Evolutionary conservation across 2,888 invertebrate genomes (phyloP).

Genomic region (Drosophila maculinotata): DNA sequence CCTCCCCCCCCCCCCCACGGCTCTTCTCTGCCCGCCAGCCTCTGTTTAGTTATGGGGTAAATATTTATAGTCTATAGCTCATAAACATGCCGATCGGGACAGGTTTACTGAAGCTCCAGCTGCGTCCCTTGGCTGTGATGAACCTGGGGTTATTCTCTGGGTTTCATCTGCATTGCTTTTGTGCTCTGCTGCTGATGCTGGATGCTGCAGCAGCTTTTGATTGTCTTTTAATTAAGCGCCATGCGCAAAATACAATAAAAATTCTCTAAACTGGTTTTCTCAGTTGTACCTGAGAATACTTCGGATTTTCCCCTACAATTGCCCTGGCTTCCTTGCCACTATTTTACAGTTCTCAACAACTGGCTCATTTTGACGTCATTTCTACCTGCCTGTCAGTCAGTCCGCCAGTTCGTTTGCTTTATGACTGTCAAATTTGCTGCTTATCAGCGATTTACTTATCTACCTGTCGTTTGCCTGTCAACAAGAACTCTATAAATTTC

Average conservation of each 20-base stretch:
- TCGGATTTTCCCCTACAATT: conserved; percentile 25
- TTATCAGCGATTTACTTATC: conserved; percentile 63
- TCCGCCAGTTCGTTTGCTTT: conserved; percentile 46
- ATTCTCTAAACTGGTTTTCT: conserved; percentile 60
- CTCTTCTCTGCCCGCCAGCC: conserved; percentile 9
- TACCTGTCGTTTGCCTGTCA: conserved; percentile 43
- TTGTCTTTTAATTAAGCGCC: conserved; percentile 75
- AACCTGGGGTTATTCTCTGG: conserved; percentile 14
- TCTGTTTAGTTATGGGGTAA: conserved; percentile 39
- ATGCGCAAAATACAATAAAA: conserved; percentile 69
- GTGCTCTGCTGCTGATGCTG: conserved; percentile 5
- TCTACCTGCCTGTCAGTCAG: conserved; percentile 58
- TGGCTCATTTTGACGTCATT: conserved; percentile 31
- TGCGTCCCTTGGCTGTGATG: conserved; percentile 49
- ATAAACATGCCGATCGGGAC: conserved; percentile 64
- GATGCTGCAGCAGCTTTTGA: conserved; percentile 50
- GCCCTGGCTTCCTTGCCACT: conserved; percentile 26
- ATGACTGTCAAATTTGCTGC: conserved; percentile 73
- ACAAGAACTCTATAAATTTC: conserved; percentile 34
- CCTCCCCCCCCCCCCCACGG: not conserved
- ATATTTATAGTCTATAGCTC: conserved; percentile 61
- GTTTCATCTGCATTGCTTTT: conserved; percentile 34
- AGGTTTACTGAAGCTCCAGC: conserved; percentile 48
- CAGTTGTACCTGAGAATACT: conserved; percentile 21
- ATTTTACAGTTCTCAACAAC: conserved; percentile 12